Evolutionary conservation across 1,140 invertebrate species (phyloP).

Genomic region (Caenorhabditis remanei): DNA sequence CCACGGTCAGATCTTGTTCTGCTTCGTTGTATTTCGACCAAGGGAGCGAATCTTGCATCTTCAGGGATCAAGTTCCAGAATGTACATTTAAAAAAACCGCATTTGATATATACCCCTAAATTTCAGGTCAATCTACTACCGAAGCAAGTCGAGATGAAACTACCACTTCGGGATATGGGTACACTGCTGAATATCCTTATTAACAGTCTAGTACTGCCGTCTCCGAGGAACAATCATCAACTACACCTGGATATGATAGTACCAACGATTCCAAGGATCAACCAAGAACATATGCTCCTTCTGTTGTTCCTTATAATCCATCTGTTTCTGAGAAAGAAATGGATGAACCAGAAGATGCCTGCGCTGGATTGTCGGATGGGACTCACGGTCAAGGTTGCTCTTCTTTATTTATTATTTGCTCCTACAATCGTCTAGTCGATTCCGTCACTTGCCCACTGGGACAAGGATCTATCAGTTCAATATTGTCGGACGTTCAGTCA

Average conservation of each 20-base stretch:
- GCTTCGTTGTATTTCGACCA: conserved; percentile 11
- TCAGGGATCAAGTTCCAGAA: background rate
- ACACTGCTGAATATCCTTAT: background rate
- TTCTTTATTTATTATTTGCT: background rate
- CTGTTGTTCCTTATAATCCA: background rate
- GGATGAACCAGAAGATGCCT: background rate
- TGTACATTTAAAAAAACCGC: background rate
- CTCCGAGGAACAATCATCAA: background rate
- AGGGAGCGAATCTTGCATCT: background rate
- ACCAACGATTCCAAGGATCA: background rate
- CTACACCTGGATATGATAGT: background rate
- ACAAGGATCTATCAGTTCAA: conserved; percentile 4
- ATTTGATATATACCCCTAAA: background rate
- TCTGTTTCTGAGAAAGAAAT: background rate
- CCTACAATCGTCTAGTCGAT: background rate
- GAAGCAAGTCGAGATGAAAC: background rate
- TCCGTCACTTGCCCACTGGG: background rate
- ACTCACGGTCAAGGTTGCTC: conserved; percentile 17
- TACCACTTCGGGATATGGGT: conserved; percentile 3
- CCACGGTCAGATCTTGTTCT: background rate
- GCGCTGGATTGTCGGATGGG: background rate
- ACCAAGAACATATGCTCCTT: conserved; percentile 4
- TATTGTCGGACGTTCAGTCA: conserved; percentile 16
- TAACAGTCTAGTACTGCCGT: no score
- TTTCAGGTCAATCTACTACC: conserved; percentile 2